A percentile compares a stretch with the other conserved stretches of the same genome.
Evolutionary conservation across 2,888 invertebrate genomes (phyloP).

Genomic region (Mythimna lalbum): DNA sequence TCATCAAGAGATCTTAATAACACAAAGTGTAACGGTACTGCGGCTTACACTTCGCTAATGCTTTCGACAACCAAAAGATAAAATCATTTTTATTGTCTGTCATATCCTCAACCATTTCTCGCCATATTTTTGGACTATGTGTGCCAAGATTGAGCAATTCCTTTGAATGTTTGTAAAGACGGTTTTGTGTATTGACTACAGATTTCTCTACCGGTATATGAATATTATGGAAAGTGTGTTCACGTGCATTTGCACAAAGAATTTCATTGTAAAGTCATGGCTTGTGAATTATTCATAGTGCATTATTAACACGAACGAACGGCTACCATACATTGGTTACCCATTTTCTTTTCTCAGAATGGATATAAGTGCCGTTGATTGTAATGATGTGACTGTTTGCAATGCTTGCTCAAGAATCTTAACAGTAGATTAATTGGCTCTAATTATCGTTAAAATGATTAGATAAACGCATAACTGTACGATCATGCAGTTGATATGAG

Average conservation of each 20-base stretch:
- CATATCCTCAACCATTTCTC: conserved; percentile 40
- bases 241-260: conserved; percentile 70
- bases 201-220: conserved; percentile 63
- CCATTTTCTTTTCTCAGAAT: conserved; percentile 81
- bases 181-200: conserved; percentile 28
- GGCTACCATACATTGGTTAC: conserved; percentile 71
- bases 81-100: conserved; percentile 44
- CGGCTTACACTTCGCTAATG: conserved; percentile 37
- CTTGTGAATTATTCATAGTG: conserved; percentile 83
- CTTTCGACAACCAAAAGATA: conserved; percentile 49
- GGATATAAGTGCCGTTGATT: conserved; percentile 61
- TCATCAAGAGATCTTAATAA: conserved; percentile 56
- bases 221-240: conserved; percentile 76
- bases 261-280: conserved; percentile 74
- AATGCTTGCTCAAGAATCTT: conserved; percentile 20
- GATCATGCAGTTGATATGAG: not conserved
- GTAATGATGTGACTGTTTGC: conserved; percentile 51
- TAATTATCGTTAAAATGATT: not conserved
- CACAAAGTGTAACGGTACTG: conserved; percentile 50
- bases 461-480: not conserved
- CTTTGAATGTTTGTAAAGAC: conserved; percentile 17
- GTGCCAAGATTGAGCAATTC: conserved; percentile 39
- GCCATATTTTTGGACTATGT: conserved; percentile 51
- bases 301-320: conserved; percentile 74
- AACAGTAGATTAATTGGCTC: not conserved